phyloP scores from a whole-genome alignment of 2,113 vertebrate species.

The Gallinago jamesoni region DNA sequence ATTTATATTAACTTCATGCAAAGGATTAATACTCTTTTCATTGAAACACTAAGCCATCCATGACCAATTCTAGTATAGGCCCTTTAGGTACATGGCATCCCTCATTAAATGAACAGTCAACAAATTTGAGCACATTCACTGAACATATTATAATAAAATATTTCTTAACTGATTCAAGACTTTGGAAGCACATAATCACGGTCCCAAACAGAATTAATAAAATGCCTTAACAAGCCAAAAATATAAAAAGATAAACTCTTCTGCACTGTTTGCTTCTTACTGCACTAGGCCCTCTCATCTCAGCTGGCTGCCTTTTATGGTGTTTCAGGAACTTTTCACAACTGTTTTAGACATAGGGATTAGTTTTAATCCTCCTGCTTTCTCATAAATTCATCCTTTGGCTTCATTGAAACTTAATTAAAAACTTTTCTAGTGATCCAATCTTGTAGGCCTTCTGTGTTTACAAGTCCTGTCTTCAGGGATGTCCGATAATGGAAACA shows the following conservation, averaged over 20 bases:
- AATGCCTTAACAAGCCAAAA: not conserved
- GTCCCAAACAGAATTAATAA: not conserved
- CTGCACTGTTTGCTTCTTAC: not conserved
- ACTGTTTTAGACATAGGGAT: not conserved
- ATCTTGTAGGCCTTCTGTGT: not conserved
- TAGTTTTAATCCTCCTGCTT: not conserved
- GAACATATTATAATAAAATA: not conserved
- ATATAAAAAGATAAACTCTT: not conserved
- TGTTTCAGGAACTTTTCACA: not conserved
- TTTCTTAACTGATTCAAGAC: not conserved
- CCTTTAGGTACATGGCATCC: not conserved
- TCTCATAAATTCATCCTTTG: not conserved
- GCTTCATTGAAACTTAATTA: not conserved
- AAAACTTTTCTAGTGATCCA: not conserved
- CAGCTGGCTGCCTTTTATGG: not conserved
- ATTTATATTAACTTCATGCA: not conserved
- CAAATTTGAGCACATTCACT: not conserved
- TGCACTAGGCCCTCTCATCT: not conserved
- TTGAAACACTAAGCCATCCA: not conserved
- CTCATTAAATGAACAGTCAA: not conserved
- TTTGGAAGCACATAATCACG: not conserved
- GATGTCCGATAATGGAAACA: not conserved
- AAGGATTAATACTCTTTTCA: not conserved
- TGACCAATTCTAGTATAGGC: not conserved
- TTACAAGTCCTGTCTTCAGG: not conserved